Base-by-base conservation (phyloP, 2,888 invertebrate genomes). In the Parapristionchus giblindavisi region DNA sequence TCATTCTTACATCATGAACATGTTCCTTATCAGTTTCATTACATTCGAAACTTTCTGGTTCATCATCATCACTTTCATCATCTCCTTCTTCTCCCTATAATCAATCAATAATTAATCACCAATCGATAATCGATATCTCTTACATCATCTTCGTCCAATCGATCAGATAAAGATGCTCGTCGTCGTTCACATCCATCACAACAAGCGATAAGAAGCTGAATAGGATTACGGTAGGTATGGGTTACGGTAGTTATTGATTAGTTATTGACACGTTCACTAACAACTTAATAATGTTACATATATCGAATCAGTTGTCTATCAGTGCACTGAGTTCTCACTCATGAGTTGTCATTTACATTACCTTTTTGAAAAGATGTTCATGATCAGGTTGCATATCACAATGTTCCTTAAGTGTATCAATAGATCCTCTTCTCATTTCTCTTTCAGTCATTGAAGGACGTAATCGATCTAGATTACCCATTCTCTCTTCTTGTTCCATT, bases 181-280 rank as follows among this genome's bases (percentile, higher is more conserved):
- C 87, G 77, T 77, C 79, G 77, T 32, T 86, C 85, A 75, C 87
- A 87, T 2, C 85, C 84, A 54, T 87, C 87, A 74, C 87, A 87
- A 66, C 87, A 87, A 51, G 83, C 79, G 6, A 87, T 81, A 21
- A 87, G 80, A 40, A 87, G 78, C 80, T 86, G 76, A 60, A 83
- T 60, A 54, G 24, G 68, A 24, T 27, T 43, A 65, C 43, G 40
- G 63, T 65, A 27, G 40, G 29, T 14, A 17, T 17, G 14, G 56
- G 43, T 43, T 72, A 71, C 56, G n/a, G 51, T 27, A 71, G 54
- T 63, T n/a, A n/a, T n/a, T n/a, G n/a, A n/a, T n/a, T n/a, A n/a
- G n/a, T n/a, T n/a, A n/a, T n/a, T n/a, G n/a, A n/a, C n/a, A n/a
- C n/a, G n/a, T n/a, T n/a, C n/a, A n/a, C n/a, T n/a, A n/a, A n/a